Evolutionary conservation across 2,113 vertebrate species (phyloP).

Genomic region (Oncorhynchus keta): DNA sequence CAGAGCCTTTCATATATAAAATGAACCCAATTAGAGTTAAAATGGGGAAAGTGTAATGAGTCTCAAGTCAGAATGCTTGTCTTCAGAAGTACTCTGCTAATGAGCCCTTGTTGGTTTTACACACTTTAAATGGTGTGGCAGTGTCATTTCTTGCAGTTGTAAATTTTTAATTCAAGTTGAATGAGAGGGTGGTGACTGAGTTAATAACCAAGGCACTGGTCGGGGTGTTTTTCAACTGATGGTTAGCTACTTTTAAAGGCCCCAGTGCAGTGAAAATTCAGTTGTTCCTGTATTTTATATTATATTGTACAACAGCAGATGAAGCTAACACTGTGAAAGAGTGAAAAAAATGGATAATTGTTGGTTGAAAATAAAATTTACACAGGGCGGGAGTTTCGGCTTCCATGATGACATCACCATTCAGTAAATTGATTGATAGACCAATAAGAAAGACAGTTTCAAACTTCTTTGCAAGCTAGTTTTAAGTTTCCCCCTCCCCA

Average conservation of each 20-base stretch:
- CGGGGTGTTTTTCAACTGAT: slow-evolving; percentile 58
- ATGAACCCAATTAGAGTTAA: slow-evolving; percentile 80
- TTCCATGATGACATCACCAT: too few species aligned
- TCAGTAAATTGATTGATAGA: too few species aligned
- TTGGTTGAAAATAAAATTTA: too few species aligned
- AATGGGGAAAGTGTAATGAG: slow-evolving; percentile 75
- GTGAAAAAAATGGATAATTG: too few species aligned
- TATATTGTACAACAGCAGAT: too few species aligned
- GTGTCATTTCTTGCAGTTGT: slow-evolving; percentile 68
- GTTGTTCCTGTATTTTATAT: too few species aligned
- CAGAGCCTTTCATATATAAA: slow-evolving; percentile 78
- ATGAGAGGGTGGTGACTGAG: slow-evolving; percentile 72
- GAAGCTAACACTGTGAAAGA: too few species aligned
- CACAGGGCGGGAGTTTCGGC: too few species aligned
- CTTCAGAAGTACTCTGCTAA: slow-evolving; percentile 74
- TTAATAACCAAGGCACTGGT: slow-evolving; percentile 63
- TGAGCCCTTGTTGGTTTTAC: slow-evolving; percentile 78
- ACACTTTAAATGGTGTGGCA: slow-evolving; percentile 63
- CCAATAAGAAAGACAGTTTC: too few species aligned
- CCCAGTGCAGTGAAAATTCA: too few species aligned
- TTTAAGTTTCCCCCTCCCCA: too few species aligned
- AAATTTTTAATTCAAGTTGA: slow-evolving; percentile 74
- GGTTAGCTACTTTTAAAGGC: slow-evolving; percentile 38
- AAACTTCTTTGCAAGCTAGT: too few species aligned
- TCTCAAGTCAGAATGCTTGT: slow-evolving; percentile 71